A percentile compares a stretch with the other conserved stretches of the same genome.
Conservation (phyloP, 92 coral and sea anemone species). For the Palythoa heliodiscus region DNA sequence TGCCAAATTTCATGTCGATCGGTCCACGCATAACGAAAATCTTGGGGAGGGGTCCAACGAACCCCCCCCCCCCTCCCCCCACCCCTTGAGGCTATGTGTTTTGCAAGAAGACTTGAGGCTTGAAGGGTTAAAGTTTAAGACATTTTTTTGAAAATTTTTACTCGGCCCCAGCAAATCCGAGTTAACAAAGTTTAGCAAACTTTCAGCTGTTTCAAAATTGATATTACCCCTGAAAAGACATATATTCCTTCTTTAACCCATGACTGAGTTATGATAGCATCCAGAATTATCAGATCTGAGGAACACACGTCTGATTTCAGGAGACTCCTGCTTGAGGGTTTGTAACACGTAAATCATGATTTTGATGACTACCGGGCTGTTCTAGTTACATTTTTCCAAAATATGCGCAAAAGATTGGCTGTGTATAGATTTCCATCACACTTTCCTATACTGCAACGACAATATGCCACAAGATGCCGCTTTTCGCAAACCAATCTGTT, state of each 20-base stretch:
- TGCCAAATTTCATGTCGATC: no score
- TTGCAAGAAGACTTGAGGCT: no score
- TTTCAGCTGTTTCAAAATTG: not conserved
- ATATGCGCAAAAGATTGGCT: conserved; percentile 4
- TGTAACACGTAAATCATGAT: conserved; percentile 13
- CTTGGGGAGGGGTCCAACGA: no score
- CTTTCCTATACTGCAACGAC: not conserved
- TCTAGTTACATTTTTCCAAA: conserved; percentile 1
- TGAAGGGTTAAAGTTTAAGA: no score
- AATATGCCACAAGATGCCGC: conserved; percentile 33
- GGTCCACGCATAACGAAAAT: no score
- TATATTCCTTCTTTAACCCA: not conserved
- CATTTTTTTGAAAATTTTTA: no score
- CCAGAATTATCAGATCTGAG: conserved; percentile 23
- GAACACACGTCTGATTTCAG: conserved; percentile 24
- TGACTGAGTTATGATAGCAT: conserved; percentile 36
- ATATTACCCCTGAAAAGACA: not conserved
- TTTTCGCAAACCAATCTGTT: conserved; percentile 43
- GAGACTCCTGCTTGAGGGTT: conserved; percentile 19
- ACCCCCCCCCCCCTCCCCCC: no score
- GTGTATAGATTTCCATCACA: conserved; percentile 9
- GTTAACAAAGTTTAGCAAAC: no score
- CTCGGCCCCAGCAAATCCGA: no score
- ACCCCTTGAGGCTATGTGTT: no score
- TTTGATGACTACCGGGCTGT: conserved; percentile 10